phyloP scores from a whole-genome alignment of 2,888 invertebrate species.

The Tridacna crocea region DNA sequence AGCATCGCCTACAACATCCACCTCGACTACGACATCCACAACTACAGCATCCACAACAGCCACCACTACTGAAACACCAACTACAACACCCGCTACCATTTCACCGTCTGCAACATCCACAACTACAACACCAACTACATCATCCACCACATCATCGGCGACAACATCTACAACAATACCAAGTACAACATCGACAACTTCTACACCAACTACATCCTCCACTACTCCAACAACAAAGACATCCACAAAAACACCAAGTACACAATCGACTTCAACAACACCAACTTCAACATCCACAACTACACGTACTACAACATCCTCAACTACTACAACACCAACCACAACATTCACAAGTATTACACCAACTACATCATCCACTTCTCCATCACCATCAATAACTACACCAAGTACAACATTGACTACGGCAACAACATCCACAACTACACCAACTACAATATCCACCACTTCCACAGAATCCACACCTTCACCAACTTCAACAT shows the following conservation, averaged over 20 bases:
- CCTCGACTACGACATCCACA: background rate
- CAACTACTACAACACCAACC: too few species aligned
- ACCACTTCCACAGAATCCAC: conserved; percentile 5
- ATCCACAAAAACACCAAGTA: background rate
- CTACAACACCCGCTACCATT: conserved; percentile 12
- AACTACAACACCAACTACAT: background rate
- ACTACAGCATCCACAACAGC: background rate
- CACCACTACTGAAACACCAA: background rate
- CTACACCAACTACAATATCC: background rate
- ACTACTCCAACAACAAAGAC: background rate
- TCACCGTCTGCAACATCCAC: conserved; percentile 1
- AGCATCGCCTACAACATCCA: background rate
- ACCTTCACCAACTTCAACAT: background rate
- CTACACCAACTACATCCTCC: background rate
- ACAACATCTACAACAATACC: conserved; percentile 7
- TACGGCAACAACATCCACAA: background rate
- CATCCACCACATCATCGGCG: conserved; percentile 1
- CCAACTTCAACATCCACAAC: too few species aligned
- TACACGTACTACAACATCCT: too few species aligned
- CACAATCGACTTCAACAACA: too few species aligned
- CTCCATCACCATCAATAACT: background rate
- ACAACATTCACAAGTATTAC: background rate
- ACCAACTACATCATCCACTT: background rate
- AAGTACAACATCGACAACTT: conserved; percentile 2
- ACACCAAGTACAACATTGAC: background rate